phyloP scores from a whole-genome alignment of 2,797 vertebrate species.

The Ctenochaetus hawaiiensis region DNA sequence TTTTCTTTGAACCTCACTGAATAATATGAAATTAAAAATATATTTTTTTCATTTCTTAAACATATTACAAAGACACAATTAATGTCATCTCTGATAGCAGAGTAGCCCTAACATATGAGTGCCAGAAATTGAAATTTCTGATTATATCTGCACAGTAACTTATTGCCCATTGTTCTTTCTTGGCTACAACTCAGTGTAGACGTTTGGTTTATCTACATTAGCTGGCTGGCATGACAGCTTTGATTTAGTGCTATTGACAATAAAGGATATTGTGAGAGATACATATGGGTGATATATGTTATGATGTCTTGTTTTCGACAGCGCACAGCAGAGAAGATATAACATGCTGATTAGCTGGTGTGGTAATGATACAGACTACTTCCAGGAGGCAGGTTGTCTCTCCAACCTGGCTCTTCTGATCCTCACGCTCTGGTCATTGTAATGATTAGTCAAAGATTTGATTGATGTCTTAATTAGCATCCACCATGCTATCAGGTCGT shows the following conservation, averaged over 20 bases:
- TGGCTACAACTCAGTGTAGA: background rate
- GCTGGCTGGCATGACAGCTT: slow-evolving; percentile 37
- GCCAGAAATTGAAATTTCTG: slow-evolving; percentile 6
- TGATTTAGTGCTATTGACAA: slow-evolving; percentile 52
- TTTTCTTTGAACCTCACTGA: slow-evolving; percentile 6
- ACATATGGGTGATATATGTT: slow-evolving; percentile 38
- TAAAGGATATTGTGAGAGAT: slow-evolving; percentile 11
- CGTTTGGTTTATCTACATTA: slow-evolving; percentile 34
- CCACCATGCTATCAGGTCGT: slow-evolving; percentile 56
- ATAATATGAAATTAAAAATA: background rate
- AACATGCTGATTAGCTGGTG: slow-evolving; percentile 37
- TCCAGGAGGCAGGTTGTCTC: slow-evolving; percentile 35
- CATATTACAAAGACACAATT: background rate
- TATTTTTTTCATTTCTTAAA: background rate
- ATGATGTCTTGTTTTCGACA: slow-evolving; percentile 47
- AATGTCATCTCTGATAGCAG: background rate
- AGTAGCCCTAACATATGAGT: background rate
- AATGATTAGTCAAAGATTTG: slow-evolving; percentile 72
- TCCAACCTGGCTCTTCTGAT: slow-evolving; percentile 41
- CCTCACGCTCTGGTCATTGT: slow-evolving; percentile 54
- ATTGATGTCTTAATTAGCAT: slow-evolving; percentile 78
- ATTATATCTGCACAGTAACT: background rate
- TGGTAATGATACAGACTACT: slow-evolving; percentile 23
- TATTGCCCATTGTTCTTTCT: background rate
- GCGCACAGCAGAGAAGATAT: slow-evolving; percentile 38